Evolutionary conservation across 2,797 vertebrate species (phyloP).

Genomic region (Leptoclinus maculatus): DNA sequence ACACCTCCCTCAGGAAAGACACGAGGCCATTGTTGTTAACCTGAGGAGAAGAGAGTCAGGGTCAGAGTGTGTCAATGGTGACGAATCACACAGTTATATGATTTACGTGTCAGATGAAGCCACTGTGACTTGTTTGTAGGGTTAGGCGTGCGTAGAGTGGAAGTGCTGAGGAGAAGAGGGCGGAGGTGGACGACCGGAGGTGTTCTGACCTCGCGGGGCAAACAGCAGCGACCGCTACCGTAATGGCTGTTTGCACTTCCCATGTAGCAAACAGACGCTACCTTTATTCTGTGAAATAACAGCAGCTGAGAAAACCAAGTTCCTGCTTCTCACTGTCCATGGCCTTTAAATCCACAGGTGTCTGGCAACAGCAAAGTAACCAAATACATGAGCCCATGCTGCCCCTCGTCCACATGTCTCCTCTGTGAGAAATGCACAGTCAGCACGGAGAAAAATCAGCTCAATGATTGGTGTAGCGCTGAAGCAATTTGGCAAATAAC

Average conservation of each 20-base stretch:
- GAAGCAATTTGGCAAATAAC: not conserved
- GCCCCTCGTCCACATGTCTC: constrained; percentile 28
- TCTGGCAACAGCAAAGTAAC: constrained; percentile 50
- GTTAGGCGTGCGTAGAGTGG: constrained; percentile 16
- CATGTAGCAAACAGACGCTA: constrained; percentile 72
- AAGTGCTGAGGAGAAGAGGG: constrained; percentile 37
- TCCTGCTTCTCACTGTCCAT: constrained; percentile 41
- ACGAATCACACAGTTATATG: not conserved
- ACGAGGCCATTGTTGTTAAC: constrained; percentile 99
- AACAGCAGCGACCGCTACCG: constrained; percentile 53
- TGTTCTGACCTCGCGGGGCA: constrained; percentile 50
- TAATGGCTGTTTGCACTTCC: constrained; percentile 76
- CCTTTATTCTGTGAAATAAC: constrained; percentile 62
- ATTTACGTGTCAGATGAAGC: constrained; percentile 31
- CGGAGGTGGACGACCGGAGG: constrained; percentile 45
- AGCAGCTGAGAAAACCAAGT: constrained; percentile 71
- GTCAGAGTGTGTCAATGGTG: too few species aligned
- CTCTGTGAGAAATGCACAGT: constrained; percentile 33
- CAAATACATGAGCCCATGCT: constrained; percentile 47
- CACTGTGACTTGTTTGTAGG: constrained; percentile 21
- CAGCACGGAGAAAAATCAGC: constrained; percentile 9
- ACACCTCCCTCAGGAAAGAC: constrained; percentile 97
- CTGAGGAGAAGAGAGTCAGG: constrained; percentile 72
- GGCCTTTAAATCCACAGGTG: constrained; percentile 49
- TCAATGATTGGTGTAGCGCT: not conserved